These are phyloP conservation scores for Xestia sexstrigata DNA, from an alignment of 2,888 invertebrate genomes.

Conservation along the genomic window DNA sequence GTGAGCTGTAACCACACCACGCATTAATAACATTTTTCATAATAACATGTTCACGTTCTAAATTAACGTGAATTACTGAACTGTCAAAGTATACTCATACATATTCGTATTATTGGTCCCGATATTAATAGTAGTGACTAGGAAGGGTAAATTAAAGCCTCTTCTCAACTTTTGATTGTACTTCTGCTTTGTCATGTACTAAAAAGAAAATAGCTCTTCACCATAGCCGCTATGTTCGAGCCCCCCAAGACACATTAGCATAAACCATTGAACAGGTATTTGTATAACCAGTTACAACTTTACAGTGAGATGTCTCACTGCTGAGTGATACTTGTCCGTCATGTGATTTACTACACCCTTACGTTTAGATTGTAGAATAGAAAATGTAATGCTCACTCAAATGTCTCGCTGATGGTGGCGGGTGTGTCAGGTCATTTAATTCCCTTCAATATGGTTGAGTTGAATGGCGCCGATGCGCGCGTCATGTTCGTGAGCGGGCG, in stretches of 20 bases:
- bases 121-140: background rate
- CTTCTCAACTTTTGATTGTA: background rate
- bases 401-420: too few species aligned
- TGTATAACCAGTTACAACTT: background rate
- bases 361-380: background rate
- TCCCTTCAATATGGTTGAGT: too few species aligned
- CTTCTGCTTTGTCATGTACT: background rate
- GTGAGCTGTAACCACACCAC: constrained; percentile 32
- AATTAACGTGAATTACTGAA: background rate
- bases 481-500: too few species aligned
- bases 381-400: too few species aligned
- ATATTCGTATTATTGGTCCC: background rate
- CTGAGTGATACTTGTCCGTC: background rate
- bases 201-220: background rate
- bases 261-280: background rate
- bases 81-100: background rate
- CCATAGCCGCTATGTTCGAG: background rate
- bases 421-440: too few species aligned
- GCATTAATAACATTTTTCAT: background rate
- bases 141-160: background rate
- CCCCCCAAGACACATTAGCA: background rate
- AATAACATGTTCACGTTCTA: background rate
- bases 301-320: background rate
- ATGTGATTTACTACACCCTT: background rate
- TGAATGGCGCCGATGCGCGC: too few species aligned